A percentile compares a stretch with the other conserved stretches of the same genome.
phyloP scores from a whole-genome alignment of 2,888 invertebrate genomes.

The Trichopria drosophilae region DNA sequence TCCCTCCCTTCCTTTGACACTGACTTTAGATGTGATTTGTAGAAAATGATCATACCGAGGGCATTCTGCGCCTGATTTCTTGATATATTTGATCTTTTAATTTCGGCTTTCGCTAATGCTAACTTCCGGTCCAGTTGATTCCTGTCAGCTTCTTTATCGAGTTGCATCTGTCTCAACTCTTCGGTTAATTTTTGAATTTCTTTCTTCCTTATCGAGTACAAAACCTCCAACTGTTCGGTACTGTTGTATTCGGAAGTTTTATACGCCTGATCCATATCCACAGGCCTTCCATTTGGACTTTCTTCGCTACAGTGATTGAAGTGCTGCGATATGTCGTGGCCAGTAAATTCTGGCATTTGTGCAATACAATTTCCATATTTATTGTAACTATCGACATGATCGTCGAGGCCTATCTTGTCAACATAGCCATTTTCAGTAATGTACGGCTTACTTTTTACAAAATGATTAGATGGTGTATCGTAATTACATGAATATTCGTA shows the following conservation, averaged over 20 bases:
- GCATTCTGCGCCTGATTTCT: constrained; percentile 68
- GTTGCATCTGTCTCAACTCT: constrained; percentile 43
- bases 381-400: too few relatives aligned
- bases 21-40: too few relatives aligned
- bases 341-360: too few relatives aligned
- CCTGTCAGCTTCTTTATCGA: constrained; percentile 47
- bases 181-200: constrained; percentile 52
- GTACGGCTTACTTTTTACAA: too few relatives aligned
- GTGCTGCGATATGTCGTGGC: too few relatives aligned
- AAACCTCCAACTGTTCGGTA: constrained; percentile 57
- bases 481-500: too few relatives aligned
- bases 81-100: constrained; percentile 64
- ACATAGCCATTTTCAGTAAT: too few relatives aligned
- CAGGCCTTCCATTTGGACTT: constrained; percentile 17
- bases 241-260: constrained; percentile 48
- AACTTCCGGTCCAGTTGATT: constrained; percentile 64
- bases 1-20: too few relatives aligned
- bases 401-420: too few relatives aligned
- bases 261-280: too few relatives aligned
- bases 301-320: constrained; percentile 13
- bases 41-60: constrained; percentile 62
- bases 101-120: constrained; percentile 64
- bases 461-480: too few relatives aligned
- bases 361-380: too few relatives aligned
- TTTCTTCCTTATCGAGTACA: constrained; percentile 56